Conservation (phyloP, 2,888 invertebrate genomes). For the Pelosia muscerda region DNA sequence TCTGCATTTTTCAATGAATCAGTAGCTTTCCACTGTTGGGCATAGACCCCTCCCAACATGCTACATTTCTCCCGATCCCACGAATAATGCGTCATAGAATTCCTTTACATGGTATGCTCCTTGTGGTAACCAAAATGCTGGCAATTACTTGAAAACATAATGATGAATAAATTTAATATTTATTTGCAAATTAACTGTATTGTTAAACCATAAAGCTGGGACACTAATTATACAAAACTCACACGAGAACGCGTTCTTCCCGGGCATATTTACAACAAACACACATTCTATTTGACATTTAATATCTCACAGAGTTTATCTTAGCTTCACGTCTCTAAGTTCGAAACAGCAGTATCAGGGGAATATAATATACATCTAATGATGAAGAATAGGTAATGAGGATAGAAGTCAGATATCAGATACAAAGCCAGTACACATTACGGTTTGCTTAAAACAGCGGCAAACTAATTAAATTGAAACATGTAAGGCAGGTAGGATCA, state of each 20-base stretch:
- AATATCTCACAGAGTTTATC: conserved; percentile 27
- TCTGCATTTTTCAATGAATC: too few relatives aligned
- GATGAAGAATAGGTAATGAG: conserved; percentile 65
- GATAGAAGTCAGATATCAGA: conserved; percentile 53
- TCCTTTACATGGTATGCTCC: too few relatives aligned
- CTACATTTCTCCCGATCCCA: too few relatives aligned
- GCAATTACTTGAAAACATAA: too few relatives aligned
- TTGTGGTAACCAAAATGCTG: too few relatives aligned
- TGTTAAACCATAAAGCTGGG: not conserved
- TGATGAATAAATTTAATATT: not conserved
- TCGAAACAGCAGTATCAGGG: conserved; percentile 47
- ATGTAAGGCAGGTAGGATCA: not conserved
- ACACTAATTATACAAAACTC: conserved; percentile 6
- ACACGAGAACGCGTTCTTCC: not conserved
- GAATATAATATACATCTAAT: conserved; percentile 46
- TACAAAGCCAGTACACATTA: conserved; percentile 60
- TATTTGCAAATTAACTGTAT: not conserved
- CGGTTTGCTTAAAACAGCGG: not conserved
- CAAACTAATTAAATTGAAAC: not conserved
- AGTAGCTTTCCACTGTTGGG: too few relatives aligned
- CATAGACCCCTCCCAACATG: too few relatives aligned
- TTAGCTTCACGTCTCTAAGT: conserved; percentile 26
- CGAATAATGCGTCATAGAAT: too few relatives aligned
- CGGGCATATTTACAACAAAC: conserved; percentile 20
- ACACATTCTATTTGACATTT: conserved; percentile 50